These are phyloP conservation scores for Vanessa cardui DNA, from an alignment of 2,888 invertebrate species.

Conservation along the genomic window DNA sequence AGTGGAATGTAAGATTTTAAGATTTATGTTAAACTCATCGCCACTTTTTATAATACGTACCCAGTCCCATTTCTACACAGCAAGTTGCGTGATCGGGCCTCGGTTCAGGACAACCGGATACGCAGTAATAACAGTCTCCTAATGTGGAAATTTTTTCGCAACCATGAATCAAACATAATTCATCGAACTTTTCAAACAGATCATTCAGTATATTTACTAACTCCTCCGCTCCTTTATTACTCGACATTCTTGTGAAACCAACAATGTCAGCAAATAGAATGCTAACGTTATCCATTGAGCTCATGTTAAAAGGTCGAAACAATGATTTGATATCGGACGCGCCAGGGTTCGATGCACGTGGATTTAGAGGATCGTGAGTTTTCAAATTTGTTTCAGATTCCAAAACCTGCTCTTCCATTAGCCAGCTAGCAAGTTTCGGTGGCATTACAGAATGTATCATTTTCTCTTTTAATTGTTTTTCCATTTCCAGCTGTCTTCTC, in stretches of 20 bases:
- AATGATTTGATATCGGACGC: conserved; percentile 89
- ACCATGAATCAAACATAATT: conserved; percentile 92
- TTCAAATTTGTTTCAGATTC: conserved; percentile 83
- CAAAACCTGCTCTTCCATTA: conserved; percentile 88
- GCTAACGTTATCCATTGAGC: conserved; percentile 97
- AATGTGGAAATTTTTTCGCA: conserved; percentile 99
- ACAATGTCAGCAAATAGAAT: conserved; percentile 99
- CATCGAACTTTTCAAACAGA: conserved; percentile 97
- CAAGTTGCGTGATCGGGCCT: conserved; percentile 95
- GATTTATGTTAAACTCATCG: background rate
- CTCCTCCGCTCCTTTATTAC: conserved; percentile 97
- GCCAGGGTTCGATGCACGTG: conserved; percentile 80
- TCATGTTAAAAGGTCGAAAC: conserved; percentile 98
- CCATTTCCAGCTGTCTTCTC: conserved; percentile 94
- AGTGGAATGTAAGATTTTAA: background rate
- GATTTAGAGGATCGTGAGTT: conserved; percentile 64
- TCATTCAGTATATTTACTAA: conserved; percentile 97
- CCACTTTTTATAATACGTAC: conserved; percentile 60
- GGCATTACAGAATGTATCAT: conserved; percentile 99
- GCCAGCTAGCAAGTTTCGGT: conserved; percentile 93
- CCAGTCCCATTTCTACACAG: conserved; percentile 98
- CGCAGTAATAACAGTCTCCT: conserved; percentile 96
- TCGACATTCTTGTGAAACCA: conserved; percentile 98
- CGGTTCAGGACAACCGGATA: conserved; percentile 97
- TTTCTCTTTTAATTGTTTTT: conserved; percentile 96